A percentile compares a stretch with the other conserved stretches of the same genome.
Evolutionary conservation across 92 coral and sea anemone species (phyloP).

Genomic region (Scolanthus callimorphus): DNA sequence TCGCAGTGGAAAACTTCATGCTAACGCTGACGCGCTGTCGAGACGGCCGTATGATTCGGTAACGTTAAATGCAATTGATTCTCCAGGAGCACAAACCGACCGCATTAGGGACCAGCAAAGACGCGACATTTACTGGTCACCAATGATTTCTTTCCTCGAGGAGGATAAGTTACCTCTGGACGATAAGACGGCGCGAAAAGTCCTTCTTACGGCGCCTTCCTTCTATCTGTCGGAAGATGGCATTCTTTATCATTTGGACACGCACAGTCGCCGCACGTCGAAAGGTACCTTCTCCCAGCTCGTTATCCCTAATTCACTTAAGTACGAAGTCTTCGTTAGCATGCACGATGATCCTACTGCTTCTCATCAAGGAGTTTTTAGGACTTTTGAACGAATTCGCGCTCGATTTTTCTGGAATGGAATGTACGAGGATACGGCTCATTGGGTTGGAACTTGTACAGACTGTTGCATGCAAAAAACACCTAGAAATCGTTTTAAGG

Average conservation of each 20-base stretch:
- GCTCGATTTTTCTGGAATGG: conserved; percentile 41
- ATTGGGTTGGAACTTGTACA: conserved; percentile 36
- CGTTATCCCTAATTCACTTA: conserved; percentile 18
- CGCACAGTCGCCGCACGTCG: background rate
- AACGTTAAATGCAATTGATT: conserved; percentile 2
- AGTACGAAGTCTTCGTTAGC: conserved; percentile 15
- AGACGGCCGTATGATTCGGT: conserved; percentile 13
- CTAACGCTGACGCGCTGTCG: conserved; percentile 33
- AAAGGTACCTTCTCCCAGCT: conserved; percentile 14
- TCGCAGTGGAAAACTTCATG: conserved; percentile 12
- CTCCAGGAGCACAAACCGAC: conserved; percentile 12
- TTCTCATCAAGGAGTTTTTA: conserved; percentile 30
- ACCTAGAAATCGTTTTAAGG: conserved; percentile 24
- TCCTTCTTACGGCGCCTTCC: conserved; percentile 16
- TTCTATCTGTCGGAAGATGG: conserved; percentile 12
- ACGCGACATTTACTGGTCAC: conserved; percentile 11
- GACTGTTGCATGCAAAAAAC: conserved; percentile 47
- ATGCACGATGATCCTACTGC: conserved; percentile 38
- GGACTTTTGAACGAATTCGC: conserved; percentile 36
- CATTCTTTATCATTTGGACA: conserved; percentile 16
- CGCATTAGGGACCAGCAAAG: conserved; percentile 15
- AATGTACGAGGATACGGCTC: conserved; percentile 47
- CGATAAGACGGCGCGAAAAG: conserved; percentile 11
- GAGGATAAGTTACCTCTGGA: conserved; percentile 10
- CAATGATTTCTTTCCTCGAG: conserved; percentile 26